These are phyloP conservation scores for Brachionus manjavacas DNA, from an alignment of 1,140 invertebrate species.

Conservation along the genomic window DNA sequence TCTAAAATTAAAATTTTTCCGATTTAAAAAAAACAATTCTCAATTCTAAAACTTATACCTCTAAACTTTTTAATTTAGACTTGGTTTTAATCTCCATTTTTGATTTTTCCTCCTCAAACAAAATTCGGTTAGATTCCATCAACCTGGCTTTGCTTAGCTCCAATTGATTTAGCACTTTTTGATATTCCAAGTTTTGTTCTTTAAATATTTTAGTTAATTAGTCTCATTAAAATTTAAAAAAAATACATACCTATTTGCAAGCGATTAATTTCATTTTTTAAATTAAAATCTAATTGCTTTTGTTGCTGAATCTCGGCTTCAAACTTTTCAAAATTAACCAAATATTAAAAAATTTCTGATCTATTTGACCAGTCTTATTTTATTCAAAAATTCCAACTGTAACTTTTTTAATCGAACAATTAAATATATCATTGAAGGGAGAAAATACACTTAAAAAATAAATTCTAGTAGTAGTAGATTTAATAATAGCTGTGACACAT, in stretches of 20 bases:
- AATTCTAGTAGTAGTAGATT: too few relatives aligned
- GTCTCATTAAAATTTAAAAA: not conserved
- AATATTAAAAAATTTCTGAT: not conserved
- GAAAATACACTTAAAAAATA: too few relatives aligned
- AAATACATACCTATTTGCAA: conserved; percentile 45
- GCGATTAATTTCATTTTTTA: conserved; percentile 50
- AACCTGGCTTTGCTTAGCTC: not conserved
- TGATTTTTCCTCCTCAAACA: conserved; percentile 45
- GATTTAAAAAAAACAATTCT: not conserved
- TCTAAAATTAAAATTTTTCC: conserved; percentile 45
- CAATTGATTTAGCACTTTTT: conserved; percentile 16
- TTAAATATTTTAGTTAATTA: conserved; percentile 46
- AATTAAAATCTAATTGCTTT: conserved; percentile 48
- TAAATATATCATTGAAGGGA: too few relatives aligned
- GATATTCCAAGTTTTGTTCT: conserved; percentile 39
- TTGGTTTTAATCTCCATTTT: conserved; percentile 37
- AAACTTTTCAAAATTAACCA: conserved; percentile 43
- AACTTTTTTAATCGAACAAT: too few relatives aligned
- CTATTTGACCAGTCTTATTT: not conserved
- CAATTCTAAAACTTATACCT: not conserved
- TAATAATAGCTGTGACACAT: too few relatives aligned
- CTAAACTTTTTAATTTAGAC: conserved; percentile 16
- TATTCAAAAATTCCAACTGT: too few relatives aligned
- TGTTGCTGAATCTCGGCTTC: conserved; percentile 51
- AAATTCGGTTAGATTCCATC: conserved; percentile 44